phyloP scores from a whole-genome alignment of 2,888 invertebrate species.

The Parasteatoda lunata region DNA sequence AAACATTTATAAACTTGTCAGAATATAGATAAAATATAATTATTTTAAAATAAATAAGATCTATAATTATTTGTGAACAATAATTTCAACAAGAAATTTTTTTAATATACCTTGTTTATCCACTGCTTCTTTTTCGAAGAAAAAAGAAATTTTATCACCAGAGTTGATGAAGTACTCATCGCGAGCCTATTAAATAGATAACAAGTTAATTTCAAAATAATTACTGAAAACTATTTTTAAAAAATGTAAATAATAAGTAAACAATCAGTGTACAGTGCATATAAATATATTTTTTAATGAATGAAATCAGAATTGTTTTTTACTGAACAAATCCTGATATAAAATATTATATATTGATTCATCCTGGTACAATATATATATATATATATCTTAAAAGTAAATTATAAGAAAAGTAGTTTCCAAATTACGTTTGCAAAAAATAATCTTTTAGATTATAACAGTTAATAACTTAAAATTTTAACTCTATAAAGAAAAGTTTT shows the following conservation, averaged over 20 bases:
- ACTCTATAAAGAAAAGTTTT: too few species aligned
- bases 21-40: too few species aligned
- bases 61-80: not conserved
- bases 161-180: constrained; percentile 93
- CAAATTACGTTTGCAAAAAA: too few species aligned
- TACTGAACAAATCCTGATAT: not conserved
- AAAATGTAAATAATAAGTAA: not conserved
- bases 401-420: too few species aligned
- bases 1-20: not conserved
- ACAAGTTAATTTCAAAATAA: not conserved
- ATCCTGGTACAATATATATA: not conserved
- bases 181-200: constrained; percentile 70
- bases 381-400: too few species aligned
- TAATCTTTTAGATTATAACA: too few species aligned
- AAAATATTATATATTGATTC: not conserved
- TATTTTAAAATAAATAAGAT: constrained; percentile 6
- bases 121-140: constrained; percentile 90
- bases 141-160: constrained; percentile 91
- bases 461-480: too few species aligned
- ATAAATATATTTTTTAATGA: not conserved
- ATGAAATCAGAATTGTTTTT: too few species aligned
- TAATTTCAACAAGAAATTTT: not conserved
- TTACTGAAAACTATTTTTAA: not conserved
- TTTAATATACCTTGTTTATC: constrained; percentile 77
- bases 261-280: not conserved